Base-by-base conservation (phyloP, 2,888 invertebrate species). In the Brassicogethes aeneus region DNA sequence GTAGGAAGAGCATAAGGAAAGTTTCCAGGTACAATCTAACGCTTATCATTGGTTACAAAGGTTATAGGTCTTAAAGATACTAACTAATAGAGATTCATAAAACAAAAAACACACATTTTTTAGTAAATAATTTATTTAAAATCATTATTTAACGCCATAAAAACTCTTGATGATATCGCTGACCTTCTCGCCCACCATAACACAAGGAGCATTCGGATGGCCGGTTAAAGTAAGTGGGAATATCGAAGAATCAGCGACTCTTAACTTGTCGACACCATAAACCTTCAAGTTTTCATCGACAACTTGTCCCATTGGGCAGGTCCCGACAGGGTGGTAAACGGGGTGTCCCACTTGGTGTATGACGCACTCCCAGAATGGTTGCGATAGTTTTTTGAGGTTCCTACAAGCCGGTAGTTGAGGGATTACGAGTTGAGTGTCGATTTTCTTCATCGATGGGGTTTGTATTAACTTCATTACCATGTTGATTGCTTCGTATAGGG, bases 161-260 rank as follows among this genome's bases (percentile, higher is more conserved):
- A 7, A 23, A 23, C 44, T 46, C 60, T 71, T 75, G 30, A 82
- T 74, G 60, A 81, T 66, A 58, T 83, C 80, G 1, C 80, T 73
- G 3, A 75, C 76, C 59, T 80, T 80, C 60, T 83, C 82, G 1
- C 79, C 83, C 36, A 83, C 75, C 76, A 82, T 80, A 46, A 77
- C 74, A 1, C 77, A 73, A 0, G 80, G 79, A 1, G 80, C 82
- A 57, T 77, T 76, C 1, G 80, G 82, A 57, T 84, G 82, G 2
- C 79, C 78, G 2, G 78, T 74, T 23, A 76, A 62, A 2, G 79
- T 74, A 10, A 70, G 62, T 0, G 82, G 82, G 52, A 77, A 76
- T 31, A 85, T 66, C 48, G 83, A 80, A 2, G 79, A 76, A 60
- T 82, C 82, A 1, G 72, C 79, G 1, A 82, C 78, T 5, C 82